Percentiles rank a stretch among this genome's conserved stretches.
Conservation (phyloP, 2,888 invertebrate species). For the Allacma fusca region DNA sequence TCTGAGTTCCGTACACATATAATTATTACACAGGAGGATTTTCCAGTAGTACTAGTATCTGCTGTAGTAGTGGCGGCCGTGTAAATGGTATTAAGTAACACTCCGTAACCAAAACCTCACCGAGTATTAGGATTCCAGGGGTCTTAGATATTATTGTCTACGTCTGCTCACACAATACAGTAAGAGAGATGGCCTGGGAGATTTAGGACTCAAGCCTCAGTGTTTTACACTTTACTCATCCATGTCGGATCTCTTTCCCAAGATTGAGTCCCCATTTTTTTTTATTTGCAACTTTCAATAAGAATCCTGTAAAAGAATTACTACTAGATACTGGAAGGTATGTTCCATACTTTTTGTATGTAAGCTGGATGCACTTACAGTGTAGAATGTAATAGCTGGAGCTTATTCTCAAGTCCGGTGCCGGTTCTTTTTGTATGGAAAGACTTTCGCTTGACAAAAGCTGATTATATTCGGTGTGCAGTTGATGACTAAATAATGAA, state of each 20-base stretch:
- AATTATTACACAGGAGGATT: too few species aligned
- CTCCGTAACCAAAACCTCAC: too few species aligned
- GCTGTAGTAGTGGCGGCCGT: background rate
- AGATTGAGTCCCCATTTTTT: constrained; percentile 2
- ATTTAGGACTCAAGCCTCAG: background rate
- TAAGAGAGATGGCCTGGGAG: background rate
- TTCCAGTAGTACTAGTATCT: background rate
- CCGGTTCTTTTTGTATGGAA: background rate
- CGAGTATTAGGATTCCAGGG: background rate
- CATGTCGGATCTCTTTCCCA: constrained; percentile 22
- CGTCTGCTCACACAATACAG: too few species aligned
- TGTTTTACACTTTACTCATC: constrained; percentile 24
- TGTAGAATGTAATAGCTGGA: background rate
- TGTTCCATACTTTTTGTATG: too few species aligned
- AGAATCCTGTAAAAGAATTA: too few species aligned
- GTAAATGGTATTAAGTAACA: constrained; percentile 29
- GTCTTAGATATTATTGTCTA: too few species aligned
- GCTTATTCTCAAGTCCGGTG: too few species aligned
- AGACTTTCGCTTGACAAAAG: background rate
- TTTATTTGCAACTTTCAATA: background rate
- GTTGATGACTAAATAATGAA: constrained; percentile 37
- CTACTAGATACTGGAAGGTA: too few species aligned
- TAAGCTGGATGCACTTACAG: background rate
- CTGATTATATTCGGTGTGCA: constrained; percentile 4
- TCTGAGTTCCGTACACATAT: too few species aligned